A percentile compares a stretch with the other conserved stretches of the same genome.
These are phyloP conservation scores for Ornithoptera priamus DNA, from an alignment of 2,888 invertebrate species.

Conservation along the genomic window DNA sequence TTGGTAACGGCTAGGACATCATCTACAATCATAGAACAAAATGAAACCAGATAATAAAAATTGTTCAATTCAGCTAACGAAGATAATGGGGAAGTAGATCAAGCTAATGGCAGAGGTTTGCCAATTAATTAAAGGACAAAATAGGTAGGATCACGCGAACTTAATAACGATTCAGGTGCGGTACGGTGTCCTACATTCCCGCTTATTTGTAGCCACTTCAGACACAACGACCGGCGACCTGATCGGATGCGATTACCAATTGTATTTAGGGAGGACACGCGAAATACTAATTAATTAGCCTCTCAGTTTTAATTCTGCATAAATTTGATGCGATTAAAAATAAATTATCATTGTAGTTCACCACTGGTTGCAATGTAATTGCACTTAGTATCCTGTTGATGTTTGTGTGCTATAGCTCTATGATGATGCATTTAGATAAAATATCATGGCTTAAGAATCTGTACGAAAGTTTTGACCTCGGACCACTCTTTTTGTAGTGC, in stretches of 20 bases:
- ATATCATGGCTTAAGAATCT: no score
- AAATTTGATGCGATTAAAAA: no score
- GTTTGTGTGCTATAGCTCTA: no score
- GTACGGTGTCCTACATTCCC: slow-evolving; percentile 52
- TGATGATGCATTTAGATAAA: no score
- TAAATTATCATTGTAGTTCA: no score
- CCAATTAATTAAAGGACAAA: slow-evolving; percentile 67
- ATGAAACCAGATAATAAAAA: slow-evolving; percentile 9
- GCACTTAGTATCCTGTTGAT: no score
- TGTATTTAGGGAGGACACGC: slow-evolving; percentile 34
- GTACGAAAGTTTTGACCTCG: no score
- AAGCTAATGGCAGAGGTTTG: slow-evolving; percentile 64
- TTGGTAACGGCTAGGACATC: no score
- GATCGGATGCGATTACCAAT: slow-evolving; percentile 30
- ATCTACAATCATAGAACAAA: slow-evolving; percentile 1
- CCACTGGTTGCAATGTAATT: no score
- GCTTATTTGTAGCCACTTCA: slow-evolving; percentile 41
- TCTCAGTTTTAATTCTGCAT: background rate
- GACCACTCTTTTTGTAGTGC: no score
- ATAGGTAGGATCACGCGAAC: slow-evolving; percentile 64
- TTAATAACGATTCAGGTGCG: slow-evolving; percentile 46
- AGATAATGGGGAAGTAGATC: slow-evolving; percentile 54
- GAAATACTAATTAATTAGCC: slow-evolving; percentile 31
- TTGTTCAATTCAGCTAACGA: slow-evolving; percentile 33
- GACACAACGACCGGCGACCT: slow-evolving; percentile 30